Evolutionary conservation across 1,140 invertebrate genomes (phyloP), one percentile per base, ranked within the genome.

Genomic region (Panagrolaimus sp.): DNA sequence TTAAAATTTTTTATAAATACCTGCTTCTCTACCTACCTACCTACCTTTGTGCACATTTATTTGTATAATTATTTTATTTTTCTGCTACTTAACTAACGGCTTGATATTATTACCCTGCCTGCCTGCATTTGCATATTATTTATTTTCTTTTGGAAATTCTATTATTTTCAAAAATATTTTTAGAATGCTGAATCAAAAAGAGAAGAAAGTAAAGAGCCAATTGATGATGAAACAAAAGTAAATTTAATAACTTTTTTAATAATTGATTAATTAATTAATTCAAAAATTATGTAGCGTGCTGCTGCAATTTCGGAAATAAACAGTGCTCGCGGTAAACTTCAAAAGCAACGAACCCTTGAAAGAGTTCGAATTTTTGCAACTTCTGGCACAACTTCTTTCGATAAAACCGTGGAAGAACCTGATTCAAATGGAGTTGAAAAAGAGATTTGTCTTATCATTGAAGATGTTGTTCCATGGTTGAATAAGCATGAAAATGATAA

Each of bases 401-500:
- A 43, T 52, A 38, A 15, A 15, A 58, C 67, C 26, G 38, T 21
- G 10, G 38, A 65, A 46, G 63, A 46, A 1, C n/a, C n/a, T 32
- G 26, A 28, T n/a, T 65, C 15, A 15, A 58, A 26, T 48, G 7
- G 7, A 38, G 43, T 69, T 14, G 68, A 69, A 43, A 69, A 52
- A 43, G 55, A 69, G n/a, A 69, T 69, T 63, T 69, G 68, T 43
- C 55, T 69, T 65, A 69, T 69, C 38, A 64, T 69, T 43, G 68
- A 69, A 32, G 43, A 46, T 48, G 58, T 69, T 43, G 43, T 69
- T 17, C 68, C 68, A 21, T 69, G 52, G 55, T 45, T 69, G 12
- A 69, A 69, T 17, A 63, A 69, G n/a, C 68, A 69, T 45, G 55
- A 69, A 38, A 46, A 48, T 38, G 67, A 68, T 9, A 46, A 58